Evolutionary conservation across 2,113 vertebrate genomes (phyloP), one percentile per base, ranked within the genome.

Genomic region (Morone chrysops): DNA sequence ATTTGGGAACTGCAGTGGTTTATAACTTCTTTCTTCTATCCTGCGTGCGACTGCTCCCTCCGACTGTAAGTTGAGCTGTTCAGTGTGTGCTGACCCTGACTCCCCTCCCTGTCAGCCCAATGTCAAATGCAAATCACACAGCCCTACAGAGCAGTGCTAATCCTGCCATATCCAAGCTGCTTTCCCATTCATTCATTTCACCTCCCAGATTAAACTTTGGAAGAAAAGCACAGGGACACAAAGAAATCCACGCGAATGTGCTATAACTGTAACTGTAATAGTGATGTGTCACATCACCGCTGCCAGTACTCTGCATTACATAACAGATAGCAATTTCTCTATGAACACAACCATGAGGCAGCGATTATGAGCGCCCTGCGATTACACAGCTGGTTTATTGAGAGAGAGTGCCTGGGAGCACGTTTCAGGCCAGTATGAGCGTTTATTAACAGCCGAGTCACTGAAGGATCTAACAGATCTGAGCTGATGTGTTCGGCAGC

Each of bases 51-150:
- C 74, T 51, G 75, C 47, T 4, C 50, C 59, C 66, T 82, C 69
- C 59, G 13, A 31, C 89, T 38, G 87, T 59, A 74, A 89, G 67
- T 72, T 47, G 92, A 90, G 82, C 89, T 73, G 80, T 43, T 77
- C 78, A 51, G 45, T 6, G 41, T 60, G 84, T 66, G 1, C 88
- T 75, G 87, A 87, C 86, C 88, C 88, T 43, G 87, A 53, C 73
- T 92, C 75, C 63, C 84, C 88, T 91, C 87, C 22, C 80, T 81
- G 85, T 80, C 87, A 77, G 78, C 78, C 88, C 86, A 89, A 90
- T 83, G 89, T 93, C 87, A 87, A 89, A 89, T 81, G 82, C 88
- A 91, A 88, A 91, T 85, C 87, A 82, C 85, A 53, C 61, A 63
- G 85, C 85, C 88, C 75, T 50, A 70, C 68, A 74, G 79, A 2